phyloP scores from a whole-genome alignment of 1,140 invertebrate species.

The Achatina immaculata region DNA sequence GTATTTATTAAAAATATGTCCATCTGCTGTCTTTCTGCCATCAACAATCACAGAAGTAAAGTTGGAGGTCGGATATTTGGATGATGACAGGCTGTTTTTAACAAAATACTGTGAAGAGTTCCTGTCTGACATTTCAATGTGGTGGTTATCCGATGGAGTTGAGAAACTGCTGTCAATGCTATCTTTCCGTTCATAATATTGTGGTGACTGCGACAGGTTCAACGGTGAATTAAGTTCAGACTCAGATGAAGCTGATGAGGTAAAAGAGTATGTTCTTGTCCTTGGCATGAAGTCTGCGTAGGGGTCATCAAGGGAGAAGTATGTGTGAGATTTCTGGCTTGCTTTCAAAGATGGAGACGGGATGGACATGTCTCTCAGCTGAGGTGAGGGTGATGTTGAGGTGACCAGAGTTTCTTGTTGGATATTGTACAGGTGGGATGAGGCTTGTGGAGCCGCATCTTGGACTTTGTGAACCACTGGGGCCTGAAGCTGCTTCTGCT shows the following conservation, averaged over 20 bases:
- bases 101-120: neutral
- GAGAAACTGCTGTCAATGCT: neutral
- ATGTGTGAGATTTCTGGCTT: neutral
- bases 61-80: neutral
- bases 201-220: slow-evolving; percentile 33
- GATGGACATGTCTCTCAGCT: neutral
- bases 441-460: neutral
- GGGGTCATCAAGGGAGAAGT: neutral
- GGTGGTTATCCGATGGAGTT: neutral
- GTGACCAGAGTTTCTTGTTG: slow-evolving; percentile 1
- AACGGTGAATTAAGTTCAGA: slow-evolving; percentile 21
- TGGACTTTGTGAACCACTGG: neutral
- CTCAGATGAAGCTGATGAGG: slow-evolving; percentile 23
- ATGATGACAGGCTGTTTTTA: neutral
- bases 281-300: slow-evolving; percentile 1
- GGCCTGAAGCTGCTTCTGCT: neutral
- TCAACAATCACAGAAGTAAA: slow-evolving; percentile 21
- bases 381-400: neutral
- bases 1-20: slow-evolving; percentile 13
- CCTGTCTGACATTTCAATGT: neutral
- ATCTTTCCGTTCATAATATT: slow-evolving; percentile 14
- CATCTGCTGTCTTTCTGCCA: neutral
- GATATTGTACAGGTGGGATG: neutral
- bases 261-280: slow-evolving; percentile 17
- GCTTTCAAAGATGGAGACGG: neutral